Evolutionary conservation across 2,888 invertebrate genomes (phyloP).

Genomic region (Petrolisthes manimaculis): DNA sequence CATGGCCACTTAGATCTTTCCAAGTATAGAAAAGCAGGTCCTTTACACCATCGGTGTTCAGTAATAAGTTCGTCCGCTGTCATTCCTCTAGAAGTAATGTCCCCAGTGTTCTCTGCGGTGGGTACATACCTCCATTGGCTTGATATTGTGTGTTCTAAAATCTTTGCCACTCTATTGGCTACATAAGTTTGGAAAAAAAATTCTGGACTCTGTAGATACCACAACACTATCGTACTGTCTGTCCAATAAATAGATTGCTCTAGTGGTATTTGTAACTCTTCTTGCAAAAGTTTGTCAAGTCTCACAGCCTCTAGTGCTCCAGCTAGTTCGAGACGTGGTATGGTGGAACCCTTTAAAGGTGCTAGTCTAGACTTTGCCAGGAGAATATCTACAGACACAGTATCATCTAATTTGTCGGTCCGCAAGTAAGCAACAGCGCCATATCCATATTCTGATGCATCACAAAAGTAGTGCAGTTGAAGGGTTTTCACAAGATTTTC

Average conservation of each 20-base stretch:
- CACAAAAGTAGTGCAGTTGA: slow-evolving; percentile 33
- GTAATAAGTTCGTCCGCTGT: slow-evolving; percentile 21
- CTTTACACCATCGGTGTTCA: slow-evolving; percentile 8
- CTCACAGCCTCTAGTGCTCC: slow-evolving; percentile 24
- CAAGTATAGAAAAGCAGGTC: slow-evolving; percentile 14
- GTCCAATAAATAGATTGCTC: slow-evolving; percentile 29
- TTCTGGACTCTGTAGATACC: slow-evolving; percentile 8
- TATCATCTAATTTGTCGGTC: not conserved
- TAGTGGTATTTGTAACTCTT: slow-evolving; percentile 13
- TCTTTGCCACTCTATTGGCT: slow-evolving; percentile 23
- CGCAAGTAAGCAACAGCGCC: slow-evolving; percentile 21
- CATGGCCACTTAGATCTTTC: not conserved
- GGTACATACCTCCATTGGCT: slow-evolving; percentile 31
- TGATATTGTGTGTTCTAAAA: slow-evolving; percentile 7
- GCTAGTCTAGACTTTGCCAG: slow-evolving; percentile 33
- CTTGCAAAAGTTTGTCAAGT: slow-evolving; percentile 5
- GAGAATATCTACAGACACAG: not conserved
- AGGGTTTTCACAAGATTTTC: slow-evolving; percentile 5
- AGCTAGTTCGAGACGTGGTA: slow-evolving; percentile 31
- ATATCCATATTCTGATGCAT: slow-evolving; percentile 34
- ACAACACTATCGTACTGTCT: slow-evolving; percentile 27
- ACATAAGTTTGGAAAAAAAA: slow-evolving; percentile 27
- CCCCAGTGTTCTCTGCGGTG: slow-evolving; percentile 17
- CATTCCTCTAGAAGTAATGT: slow-evolving; percentile 22
- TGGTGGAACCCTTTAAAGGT: slow-evolving; percentile 20